Percentiles rank a stretch among this genome's conserved stretches.
These are phyloP conservation scores for Brachylomia viminalis DNA, from an alignment of 2,888 invertebrate species.

Conservation along the genomic window DNA sequence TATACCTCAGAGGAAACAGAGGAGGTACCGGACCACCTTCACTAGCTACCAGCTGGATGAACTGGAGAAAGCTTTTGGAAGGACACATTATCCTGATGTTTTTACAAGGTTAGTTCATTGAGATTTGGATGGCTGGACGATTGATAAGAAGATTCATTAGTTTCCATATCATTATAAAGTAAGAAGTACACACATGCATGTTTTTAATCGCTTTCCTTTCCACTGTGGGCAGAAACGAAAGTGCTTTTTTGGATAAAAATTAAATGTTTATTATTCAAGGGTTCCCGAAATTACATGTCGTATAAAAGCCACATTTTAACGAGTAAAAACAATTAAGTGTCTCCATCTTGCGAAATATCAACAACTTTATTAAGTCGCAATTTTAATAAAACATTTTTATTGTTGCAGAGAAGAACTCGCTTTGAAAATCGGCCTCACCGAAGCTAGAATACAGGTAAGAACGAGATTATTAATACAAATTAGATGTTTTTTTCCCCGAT, in stretches of 20 bases:
- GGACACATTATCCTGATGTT: constrained; percentile 99
- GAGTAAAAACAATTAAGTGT: constrained; percentile 35
- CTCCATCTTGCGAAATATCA: constrained; percentile 41
- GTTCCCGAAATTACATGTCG: constrained; percentile 3
- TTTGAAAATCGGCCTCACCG: constrained; percentile 97
- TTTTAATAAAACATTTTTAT: constrained; percentile 69
- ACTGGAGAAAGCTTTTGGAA: constrained; percentile 98
- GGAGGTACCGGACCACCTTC: constrained; percentile 98
- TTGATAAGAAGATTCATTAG: background rate
- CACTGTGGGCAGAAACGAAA: background rate
- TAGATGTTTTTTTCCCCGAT: constrained; percentile 25
- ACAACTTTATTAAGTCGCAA: constrained; percentile 34
- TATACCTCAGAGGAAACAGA: constrained; percentile 96
- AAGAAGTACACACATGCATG: background rate
- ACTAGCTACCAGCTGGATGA: constrained; percentile 98
- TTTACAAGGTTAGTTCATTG: constrained; percentile 94
- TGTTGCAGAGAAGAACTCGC: constrained; percentile 97
- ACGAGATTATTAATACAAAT: constrained; percentile 52
- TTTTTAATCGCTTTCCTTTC: background rate
- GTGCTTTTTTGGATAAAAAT: background rate
- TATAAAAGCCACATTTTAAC: constrained; percentile 11
- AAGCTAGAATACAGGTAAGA: constrained; percentile 98
- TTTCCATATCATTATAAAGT: background rate
- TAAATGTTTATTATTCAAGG: constrained; percentile 5
- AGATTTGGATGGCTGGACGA: background rate